These are phyloP conservation scores for Taenioides sp. DNA, from an alignment of 2,797 vertebrate species.

Conservation along the genomic window DNA sequence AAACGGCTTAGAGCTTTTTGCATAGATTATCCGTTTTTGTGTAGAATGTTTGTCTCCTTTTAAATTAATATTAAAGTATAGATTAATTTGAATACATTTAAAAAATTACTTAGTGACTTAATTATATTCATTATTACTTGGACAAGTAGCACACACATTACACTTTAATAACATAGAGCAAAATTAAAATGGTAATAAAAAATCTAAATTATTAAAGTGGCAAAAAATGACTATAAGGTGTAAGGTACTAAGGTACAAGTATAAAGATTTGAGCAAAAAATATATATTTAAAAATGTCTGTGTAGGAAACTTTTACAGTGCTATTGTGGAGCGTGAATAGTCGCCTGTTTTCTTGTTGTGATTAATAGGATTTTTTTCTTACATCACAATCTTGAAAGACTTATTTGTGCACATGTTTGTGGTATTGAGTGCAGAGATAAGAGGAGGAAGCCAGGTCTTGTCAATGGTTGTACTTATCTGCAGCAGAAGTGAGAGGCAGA, in stretches of 20 bases:
- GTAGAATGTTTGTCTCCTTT: conserved; percentile 78
- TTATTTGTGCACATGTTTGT: conserved; percentile 79
- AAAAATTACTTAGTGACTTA: not conserved
- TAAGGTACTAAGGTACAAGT: too few relatives aligned
- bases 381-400: conserved; percentile 81
- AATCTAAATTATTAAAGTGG: too few relatives aligned
- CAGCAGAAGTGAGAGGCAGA: conserved; percentile 80
- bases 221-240: too few relatives aligned
- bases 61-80: conserved; percentile 80
- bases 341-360: conserved; percentile 74
- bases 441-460: conserved; percentile 81
- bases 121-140: too few relatives aligned
- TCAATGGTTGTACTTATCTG: conserved; percentile 83
- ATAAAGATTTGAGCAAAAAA: too few relatives aligned
- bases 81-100: conserved; percentile 17
- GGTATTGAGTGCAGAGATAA: conserved; percentile 82
- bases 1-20: conserved; percentile 80
- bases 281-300: not conserved
- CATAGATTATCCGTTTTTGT: conserved; percentile 85
- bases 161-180: too few relatives aligned
- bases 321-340: conserved; percentile 68
- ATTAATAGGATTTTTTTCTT: conserved; percentile 83
- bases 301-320: conserved; percentile 41
- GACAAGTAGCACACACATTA: too few relatives aligned
- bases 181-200: too few relatives aligned